phyloP scores from a whole-genome alignment of 2,797 vertebrate species.

The Rhabdomys pumilio region DNA sequence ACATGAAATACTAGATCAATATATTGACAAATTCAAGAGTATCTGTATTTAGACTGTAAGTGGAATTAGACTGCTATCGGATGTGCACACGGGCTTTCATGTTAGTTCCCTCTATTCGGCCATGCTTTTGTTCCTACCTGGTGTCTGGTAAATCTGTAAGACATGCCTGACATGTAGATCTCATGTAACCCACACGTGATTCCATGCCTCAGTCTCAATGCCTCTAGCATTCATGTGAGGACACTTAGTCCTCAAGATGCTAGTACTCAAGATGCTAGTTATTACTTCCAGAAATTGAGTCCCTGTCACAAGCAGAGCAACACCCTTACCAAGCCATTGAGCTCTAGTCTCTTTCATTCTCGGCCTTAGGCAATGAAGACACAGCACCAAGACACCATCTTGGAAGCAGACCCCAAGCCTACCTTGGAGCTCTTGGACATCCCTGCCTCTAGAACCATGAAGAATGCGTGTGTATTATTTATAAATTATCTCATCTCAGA shows the following conservation, averaged over 20 bases:
- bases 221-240: background rate
- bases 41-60: background rate
- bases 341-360: no score
- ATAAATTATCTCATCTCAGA: background rate
- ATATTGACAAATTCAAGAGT: background rate
- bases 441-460: no score
- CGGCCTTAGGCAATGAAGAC: no score
- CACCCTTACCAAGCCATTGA: background rate
- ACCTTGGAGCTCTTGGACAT: background rate
- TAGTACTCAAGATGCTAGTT: background rate
- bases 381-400: accelerated
- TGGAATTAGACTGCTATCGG: background rate
- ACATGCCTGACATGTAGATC: accelerated
- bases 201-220: background rate
- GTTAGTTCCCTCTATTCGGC: no score
- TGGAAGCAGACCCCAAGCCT: background rate
- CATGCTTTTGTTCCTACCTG: background rate
- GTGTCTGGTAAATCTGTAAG: background rate
- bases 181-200: no score
- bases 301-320: background rate
- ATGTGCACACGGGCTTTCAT: background rate
- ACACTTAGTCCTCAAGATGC: no score
- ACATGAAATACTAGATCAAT: background rate
- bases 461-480: background rate
- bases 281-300: no score